Evolutionary conservation across 2,797 vertebrate genomes (phyloP), one percentile per base, ranked within the genome.

Genomic region (Molossus molossus): DNA sequence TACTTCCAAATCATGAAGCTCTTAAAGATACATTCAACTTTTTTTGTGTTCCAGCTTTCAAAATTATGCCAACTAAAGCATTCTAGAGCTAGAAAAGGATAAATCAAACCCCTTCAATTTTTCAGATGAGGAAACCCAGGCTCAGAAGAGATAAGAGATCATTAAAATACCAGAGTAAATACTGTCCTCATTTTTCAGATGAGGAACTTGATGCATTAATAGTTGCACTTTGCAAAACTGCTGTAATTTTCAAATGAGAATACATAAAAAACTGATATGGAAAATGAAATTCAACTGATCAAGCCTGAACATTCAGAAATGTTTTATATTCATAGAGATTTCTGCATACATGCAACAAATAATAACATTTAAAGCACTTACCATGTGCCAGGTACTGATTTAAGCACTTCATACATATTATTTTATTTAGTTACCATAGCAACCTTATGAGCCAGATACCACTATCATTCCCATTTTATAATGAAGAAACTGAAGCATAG

Each of bases 221-320:
- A 94, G 27, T 60, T 94, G 89, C 13, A 94, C 76, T n/a, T 84
- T 45, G 75, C 13, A 87, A 27, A 93, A 90, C 65, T 58, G 37
- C 0, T 81, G 6, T 50, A 92, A 92, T 90, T 90, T 83, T 64
- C 82, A 94, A 92, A 62, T 64, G n/a, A 75, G 55, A 96, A 73
- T 55, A 25, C 67, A 62, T 67, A 23, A 83, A 89, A 92, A 94
- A 93, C 33, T 86, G 15, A 23, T 91, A 79, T 83, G 25, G 21
- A 79, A 94, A 88, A 2, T 72, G n/a, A 67, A 93, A 84, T 70
- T 92, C 81, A 90, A 95, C 6, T 82, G 13, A 87, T 77, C 62
- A 96, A 75, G 77, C 14, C 55, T 94, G 64, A 90, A 84, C 13
- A 87, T 87, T 93, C 55, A 93, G 58, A 80, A 88, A 95, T 82